A percentile compares a stretch with the other conserved stretches of the same genome.
Conservation (phyloP, 2,797 vertebrate genomes). For the Pteropus rufus region DNA sequence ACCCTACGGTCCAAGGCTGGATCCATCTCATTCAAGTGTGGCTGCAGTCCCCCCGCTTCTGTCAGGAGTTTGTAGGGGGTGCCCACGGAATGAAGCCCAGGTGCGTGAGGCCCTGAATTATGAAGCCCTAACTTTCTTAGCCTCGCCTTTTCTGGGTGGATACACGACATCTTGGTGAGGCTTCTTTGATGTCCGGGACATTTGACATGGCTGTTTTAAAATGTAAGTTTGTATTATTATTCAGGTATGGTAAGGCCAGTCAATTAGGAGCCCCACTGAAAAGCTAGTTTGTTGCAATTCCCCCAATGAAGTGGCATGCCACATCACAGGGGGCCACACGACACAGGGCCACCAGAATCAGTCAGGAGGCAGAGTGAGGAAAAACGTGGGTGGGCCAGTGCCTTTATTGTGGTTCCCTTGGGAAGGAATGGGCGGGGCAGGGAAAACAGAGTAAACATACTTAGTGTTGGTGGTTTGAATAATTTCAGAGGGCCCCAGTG, state of each 20-base stretch:
- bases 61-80: background rate
- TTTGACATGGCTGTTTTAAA: background rate
- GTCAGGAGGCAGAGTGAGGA: background rate
- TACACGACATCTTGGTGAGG: background rate
- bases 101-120: fast-evolving
- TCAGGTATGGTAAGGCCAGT: background rate
- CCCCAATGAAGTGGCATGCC: background rate
- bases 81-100: background rate
- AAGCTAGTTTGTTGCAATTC: background rate
- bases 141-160: background rate
- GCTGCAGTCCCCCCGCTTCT: fast-evolving
- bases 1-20: too few species aligned
- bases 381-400: background rate
- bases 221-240: background rate
- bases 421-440: background rate
- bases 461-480: background rate
- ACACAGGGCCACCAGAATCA: background rate
- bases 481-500: background rate
- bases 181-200: background rate
- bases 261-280: background rate
- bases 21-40: fast-evolving
- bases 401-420: background rate
- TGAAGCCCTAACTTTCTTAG: background rate
- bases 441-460: background rate
- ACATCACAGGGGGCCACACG: background rate